phyloP scores from a whole-genome alignment of 2,888 invertebrate species.

The Temnothorax unifasciatus region DNA sequence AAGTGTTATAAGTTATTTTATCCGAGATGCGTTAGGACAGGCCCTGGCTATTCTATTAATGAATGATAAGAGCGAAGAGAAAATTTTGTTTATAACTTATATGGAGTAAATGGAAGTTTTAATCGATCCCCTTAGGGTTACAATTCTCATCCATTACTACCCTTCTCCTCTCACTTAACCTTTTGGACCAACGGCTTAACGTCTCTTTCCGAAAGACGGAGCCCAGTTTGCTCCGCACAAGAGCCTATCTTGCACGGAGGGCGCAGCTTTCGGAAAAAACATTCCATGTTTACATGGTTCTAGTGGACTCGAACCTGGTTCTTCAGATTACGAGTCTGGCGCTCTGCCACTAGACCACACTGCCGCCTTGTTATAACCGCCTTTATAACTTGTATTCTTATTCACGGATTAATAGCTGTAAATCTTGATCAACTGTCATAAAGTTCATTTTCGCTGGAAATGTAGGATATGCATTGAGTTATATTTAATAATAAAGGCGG shows the following conservation, averaged over 20 bases:
- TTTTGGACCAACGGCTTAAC: no score
- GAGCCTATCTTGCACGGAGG: no score
- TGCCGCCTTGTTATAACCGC: neutral
- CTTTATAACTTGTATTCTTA: neutral
- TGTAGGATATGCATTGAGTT: neutral
- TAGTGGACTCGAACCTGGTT: no score
- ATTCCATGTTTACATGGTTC: no score
- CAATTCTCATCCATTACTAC: no score
- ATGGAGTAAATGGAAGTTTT: neutral
- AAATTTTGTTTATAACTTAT: neutral
- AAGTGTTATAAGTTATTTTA: neutral
- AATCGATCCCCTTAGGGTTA: no score
- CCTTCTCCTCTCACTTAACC: no score
- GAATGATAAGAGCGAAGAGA: neutral
- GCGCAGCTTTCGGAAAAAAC: no score
- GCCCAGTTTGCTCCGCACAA: no score
- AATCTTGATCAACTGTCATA: neutral
- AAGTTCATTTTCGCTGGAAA: neutral
- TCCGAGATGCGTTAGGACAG: neutral
- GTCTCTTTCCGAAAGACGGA: no score
- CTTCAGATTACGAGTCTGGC: no score
- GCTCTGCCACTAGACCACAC: no score
- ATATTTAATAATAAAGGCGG: neutral
- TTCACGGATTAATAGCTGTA: neutral
- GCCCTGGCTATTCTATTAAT: neutral